Evolutionary conservation across 2,888 invertebrate genomes (phyloP).

Genomic region (Drosophila limbata): DNA sequence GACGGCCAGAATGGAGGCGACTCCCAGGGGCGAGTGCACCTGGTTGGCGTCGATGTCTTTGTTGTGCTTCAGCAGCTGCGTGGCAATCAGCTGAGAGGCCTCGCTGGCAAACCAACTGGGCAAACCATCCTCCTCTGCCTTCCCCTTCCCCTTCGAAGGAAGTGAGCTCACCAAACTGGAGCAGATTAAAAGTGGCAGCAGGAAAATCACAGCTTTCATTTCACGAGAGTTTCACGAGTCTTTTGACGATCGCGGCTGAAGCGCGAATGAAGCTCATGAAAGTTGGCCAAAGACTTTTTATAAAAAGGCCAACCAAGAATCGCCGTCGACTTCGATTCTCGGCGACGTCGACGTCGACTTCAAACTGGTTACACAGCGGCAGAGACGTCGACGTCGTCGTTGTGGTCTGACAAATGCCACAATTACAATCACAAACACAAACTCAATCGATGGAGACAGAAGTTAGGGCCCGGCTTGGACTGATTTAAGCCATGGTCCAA

Average conservation of each 20-base stretch:
- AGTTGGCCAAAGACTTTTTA: slow-evolving; percentile 83
- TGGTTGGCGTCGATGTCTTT: slow-evolving; percentile 86
- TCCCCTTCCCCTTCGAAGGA: slow-evolving; percentile 32
- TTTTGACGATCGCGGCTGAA: slow-evolving; percentile 54
- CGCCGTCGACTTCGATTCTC: slow-evolving; percentile 9
- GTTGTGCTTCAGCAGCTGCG: slow-evolving; percentile 82
- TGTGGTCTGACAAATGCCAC: slow-evolving; percentile 28
- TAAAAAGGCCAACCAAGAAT: slow-evolving; percentile 74
- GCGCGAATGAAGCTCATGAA: slow-evolving; percentile 83
- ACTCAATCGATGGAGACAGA: background rate
- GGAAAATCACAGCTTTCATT: slow-evolving; percentile 61
- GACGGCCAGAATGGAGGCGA: slow-evolving; percentile 88
- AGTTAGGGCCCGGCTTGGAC: slow-evolving; percentile 23
- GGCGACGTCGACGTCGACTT: slow-evolving; percentile 19
- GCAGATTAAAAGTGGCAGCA: slow-evolving; percentile 50
- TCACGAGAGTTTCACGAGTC: slow-evolving; percentile 19
- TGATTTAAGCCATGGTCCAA: slow-evolving; percentile 12
- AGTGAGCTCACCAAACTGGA: slow-evolving; percentile 35
- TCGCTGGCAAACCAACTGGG: slow-evolving; percentile 75
- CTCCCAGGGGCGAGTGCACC: slow-evolving; percentile 89
- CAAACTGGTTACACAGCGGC: slow-evolving; percentile 64
- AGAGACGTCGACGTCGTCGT: slow-evolving; percentile 1
- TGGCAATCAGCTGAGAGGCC: slow-evolving; percentile 83
- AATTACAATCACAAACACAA: slow-evolving; percentile 6
- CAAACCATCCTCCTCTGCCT: slow-evolving; percentile 26